Base-by-base conservation (phyloP, 2,113 vertebrate species). In the Saguinus imperator region DNA sequence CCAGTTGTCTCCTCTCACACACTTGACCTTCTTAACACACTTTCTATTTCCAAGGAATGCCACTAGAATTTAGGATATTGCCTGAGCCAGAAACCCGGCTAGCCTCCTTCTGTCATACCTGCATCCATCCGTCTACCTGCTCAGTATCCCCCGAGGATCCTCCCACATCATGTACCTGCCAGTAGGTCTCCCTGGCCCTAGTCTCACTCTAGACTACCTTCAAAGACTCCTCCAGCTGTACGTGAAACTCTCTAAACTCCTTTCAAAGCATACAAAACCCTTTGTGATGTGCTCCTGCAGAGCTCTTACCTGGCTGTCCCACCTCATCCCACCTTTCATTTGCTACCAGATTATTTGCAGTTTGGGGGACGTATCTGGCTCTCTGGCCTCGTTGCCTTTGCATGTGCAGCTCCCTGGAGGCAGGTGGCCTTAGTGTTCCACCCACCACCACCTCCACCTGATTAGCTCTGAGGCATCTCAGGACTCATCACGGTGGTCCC, bases 81-180 rank as follows among this genome's bases (percentile, higher is more conserved):
- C 40, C n/a, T 20, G 58, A 66, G 40, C 37, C 81, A 57, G 68
- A 83, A 64, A n/a, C 27, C 35, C 32, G 14, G 64, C 40, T 20
- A 32, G 57, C 27, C 20, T 66, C 58, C 66, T 20, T 27, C 61
- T 29, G 61, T 64, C 43, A 83, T 14, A 8, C 17, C 66, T 86
- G 23, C 4, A 0, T 57, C n/a, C 27, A 0, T 73, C 17, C 4
- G 18, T 57, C 37, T 18, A 0, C 52, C 55, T 61, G 17, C 14
- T 73, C 50, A 58, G 23, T 4, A 20, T 86, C 16, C 35, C 76
- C 80, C 13, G 16, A 13, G 25, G 32, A 20, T 27, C 17, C 43
- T 4, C 35, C 66, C 37, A 43, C 40, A 8, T 50, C 37, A 5
- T 14, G 16, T 35, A 40, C 27, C 35, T 25, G 11, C 23, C 48